Base-by-base conservation (phyloP, 2,888 invertebrate species). In the Drosophila lutescens region DNA sequence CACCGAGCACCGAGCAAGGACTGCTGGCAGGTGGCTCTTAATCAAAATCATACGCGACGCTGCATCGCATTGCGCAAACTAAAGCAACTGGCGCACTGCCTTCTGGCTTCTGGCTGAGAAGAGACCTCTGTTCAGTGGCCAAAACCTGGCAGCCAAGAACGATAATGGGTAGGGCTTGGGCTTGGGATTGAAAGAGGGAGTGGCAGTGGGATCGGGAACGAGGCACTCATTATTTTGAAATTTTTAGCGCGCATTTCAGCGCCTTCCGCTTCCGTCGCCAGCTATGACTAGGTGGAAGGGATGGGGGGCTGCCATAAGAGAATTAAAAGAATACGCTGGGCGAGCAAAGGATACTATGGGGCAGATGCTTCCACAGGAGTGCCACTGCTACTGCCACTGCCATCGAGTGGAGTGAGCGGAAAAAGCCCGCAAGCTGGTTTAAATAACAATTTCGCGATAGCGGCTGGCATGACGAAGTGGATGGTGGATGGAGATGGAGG, bases 191-290 rank as follows among this genome's bases (percentile, higher is more conserved):
- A 2, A 1, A 20, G n/a, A n/a, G n/a, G 10, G 32, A 32, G 9
- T 32, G 32, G 32, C 2, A 12, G 10, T 12, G 34, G 38, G 36
- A 59, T 17, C 44, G 47, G 38, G 38, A n/a, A 30, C 9, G 49
- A 65, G 81, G 80, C 78, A 86, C 86, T 90, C 89, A 87, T 90
- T 89, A 89, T 90, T 90, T 89, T 84, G 81, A 90, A 89, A 84
- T 91, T 89, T 88, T 78, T 85, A 88, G 83, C 76, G 80, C 90
- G 78, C 86, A 83, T 90, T 90, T 90, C 87, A 90, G 86, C 79
- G 84, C 87, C 77, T 88, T 90, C 90, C 90, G 86, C 76, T 89
- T 77, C 86, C 83, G 76, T n/a, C 46, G 75, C 63, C 46, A 51
- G 55, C 13, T 17, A 40, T 40, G 38, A 56, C 60, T 57, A 59